Evolutionary conservation across 2,888 invertebrate species (phyloP).

Genomic region (Yponomeuta malinellus): DNA sequence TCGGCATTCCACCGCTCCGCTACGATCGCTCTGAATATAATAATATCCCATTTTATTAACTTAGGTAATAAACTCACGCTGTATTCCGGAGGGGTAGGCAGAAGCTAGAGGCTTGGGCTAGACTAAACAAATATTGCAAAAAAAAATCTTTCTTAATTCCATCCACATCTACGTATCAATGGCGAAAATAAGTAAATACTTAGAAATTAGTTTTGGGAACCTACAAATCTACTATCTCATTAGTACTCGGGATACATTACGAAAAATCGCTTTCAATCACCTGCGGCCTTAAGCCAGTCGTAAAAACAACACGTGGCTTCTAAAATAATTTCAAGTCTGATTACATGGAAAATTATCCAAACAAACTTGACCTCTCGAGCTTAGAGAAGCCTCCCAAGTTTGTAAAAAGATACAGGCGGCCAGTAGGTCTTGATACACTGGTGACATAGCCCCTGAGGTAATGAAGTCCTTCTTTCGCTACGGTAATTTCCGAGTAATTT

Average conservation of each 20-base stretch:
- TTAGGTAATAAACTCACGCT: no score
- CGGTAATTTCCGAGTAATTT: neutral
- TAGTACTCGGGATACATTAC: neutral
- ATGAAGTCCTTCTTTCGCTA: neutral
- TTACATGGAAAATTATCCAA: neutral
- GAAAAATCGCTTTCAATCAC: neutral
- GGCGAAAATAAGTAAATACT: no score
- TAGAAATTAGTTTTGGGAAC: no score
- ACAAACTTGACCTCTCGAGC: neutral
- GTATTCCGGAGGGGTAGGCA: no score
- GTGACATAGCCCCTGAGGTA: neutral
- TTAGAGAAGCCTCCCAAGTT: neutral
- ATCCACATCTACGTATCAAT: no score
- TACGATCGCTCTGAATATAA: no score
- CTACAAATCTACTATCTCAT: neutral
- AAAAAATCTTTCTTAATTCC: no score
- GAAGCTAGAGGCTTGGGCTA: no score
- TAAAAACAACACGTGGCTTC: neutral
- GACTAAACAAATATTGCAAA: no score
- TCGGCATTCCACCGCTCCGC: no score
- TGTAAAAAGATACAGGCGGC: neutral
- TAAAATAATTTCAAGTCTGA: constrained; percentile 1
- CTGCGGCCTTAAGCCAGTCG: neutral
- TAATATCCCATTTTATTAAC: no score
- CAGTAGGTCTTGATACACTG: neutral